phyloP scores from a whole-genome alignment of 2,888 invertebrate genomes.

The Geophilus truncorum region DNA sequence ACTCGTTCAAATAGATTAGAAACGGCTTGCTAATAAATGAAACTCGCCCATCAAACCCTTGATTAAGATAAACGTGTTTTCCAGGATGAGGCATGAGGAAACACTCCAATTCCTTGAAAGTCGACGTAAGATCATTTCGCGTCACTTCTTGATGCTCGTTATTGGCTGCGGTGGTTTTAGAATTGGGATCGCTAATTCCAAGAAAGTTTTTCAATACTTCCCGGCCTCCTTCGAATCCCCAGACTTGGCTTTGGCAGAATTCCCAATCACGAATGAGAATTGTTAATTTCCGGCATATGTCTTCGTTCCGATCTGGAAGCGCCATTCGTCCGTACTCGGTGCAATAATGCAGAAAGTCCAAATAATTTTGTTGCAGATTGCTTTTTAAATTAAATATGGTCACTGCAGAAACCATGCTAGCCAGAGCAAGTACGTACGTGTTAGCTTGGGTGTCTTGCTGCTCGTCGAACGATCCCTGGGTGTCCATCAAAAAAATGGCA shows the following conservation, averaged over 20 bases:
- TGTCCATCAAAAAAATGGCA: not conserved
- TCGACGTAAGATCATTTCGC: not conserved
- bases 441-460: not conserved
- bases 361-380: not conserved
- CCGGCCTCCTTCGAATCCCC: not conserved
- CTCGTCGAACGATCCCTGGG: not conserved
- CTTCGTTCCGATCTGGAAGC: not conserved
- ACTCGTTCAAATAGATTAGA: too few relatives aligned
- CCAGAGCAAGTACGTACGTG: not conserved
- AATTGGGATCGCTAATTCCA: not conserved
- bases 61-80: too few relatives aligned
- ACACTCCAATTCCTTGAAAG: not conserved
- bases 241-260: not conserved
- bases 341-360: not conserved
- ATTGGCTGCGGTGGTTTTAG: too few relatives aligned
- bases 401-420: not conserved
- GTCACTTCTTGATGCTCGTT: not conserved
- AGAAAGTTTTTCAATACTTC: not conserved
- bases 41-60: too few relatives aligned
- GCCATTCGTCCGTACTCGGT: not conserved
- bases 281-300: not conserved
- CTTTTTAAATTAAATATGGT: not conserved
- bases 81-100: too few relatives aligned
- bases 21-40: too few relatives aligned
- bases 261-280: not conserved